phyloP scores from a whole-genome alignment of 2,113 vertebrate genomes.

The Smithornis capensis region DNA sequence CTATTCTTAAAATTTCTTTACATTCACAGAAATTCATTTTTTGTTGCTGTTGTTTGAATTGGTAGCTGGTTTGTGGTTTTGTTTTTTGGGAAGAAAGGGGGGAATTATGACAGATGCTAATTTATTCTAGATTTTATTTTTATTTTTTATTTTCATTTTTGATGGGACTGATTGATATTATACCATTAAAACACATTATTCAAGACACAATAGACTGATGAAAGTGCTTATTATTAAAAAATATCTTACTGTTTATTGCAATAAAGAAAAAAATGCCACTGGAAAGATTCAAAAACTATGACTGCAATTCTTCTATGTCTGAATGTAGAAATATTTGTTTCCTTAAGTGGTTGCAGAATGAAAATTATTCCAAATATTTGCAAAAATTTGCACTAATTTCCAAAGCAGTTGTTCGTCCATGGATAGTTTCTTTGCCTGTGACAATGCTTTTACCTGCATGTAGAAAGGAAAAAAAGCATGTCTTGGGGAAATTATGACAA shows the following conservation, averaged over 20 bases:
- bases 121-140: not conserved
- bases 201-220: not conserved
- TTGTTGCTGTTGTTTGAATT: not conserved
- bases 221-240: not conserved
- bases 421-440: not conserved
- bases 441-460: not conserved
- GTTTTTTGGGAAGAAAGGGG: not conserved
- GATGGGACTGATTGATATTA: not conserved
- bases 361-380: not conserved
- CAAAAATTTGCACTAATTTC: not conserved
- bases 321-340: not conserved
- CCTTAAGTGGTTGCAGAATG: not conserved
- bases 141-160: not conserved
- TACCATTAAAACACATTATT: not conserved
- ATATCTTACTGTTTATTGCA: not conserved
- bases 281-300: not conserved
- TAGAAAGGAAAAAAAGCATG: not conserved
- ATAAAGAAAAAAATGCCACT: not conserved
- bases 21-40: rapidly evolving
- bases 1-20: not conserved
- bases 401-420: not conserved
- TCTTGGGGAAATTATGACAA: not conserved
- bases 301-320: not conserved
- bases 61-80: not conserved
- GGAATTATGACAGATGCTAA: not conserved